These are phyloP conservation scores for Euborellia annulipes DNA, from an alignment of 1,140 invertebrate species.

Conservation along the genomic window DNA sequence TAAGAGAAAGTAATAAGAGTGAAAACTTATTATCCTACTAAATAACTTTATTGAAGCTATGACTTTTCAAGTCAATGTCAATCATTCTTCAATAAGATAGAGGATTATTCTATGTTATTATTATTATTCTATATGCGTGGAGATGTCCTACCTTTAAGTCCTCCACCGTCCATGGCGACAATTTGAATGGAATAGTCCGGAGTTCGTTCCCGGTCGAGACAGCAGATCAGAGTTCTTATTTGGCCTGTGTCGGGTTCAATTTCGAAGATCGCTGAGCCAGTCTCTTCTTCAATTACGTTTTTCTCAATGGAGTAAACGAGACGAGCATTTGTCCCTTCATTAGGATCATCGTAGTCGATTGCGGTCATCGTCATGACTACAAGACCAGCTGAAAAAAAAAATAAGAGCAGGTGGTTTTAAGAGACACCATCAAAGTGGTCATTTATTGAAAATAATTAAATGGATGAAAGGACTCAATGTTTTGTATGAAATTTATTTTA, in stretches of 20 bases:
- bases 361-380: conserved; percentile 54
- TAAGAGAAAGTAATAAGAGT: too few species aligned
- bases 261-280: conserved; percentile 44
- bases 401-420: too few species aligned
- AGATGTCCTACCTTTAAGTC: conserved; percentile 33
- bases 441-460: too few species aligned
- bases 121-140: too few species aligned
- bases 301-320: conserved; percentile 49
- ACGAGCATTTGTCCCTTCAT: conserved; percentile 44
- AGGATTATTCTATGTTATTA: too few species aligned
- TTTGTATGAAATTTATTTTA: too few species aligned
- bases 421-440: too few species aligned
- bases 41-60: too few species aligned
- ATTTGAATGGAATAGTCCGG: conserved; percentile 51
- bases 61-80: too few species aligned
- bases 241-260: conserved; percentile 46
- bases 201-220: conserved; percentile 44
- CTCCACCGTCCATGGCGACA: conserved; percentile 41
- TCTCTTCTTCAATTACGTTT: conserved; percentile 48
- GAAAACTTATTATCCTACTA: too few species aligned
- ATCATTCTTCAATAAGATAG: too few species aligned
- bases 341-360: conserved; percentile 50
- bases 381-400: conserved; percentile 24
- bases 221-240: conserved; percentile 45
- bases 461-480: too few species aligned